Conservation (phyloP, 2,113 vertebrate genomes). For the Mobula hypostoma region DNA sequence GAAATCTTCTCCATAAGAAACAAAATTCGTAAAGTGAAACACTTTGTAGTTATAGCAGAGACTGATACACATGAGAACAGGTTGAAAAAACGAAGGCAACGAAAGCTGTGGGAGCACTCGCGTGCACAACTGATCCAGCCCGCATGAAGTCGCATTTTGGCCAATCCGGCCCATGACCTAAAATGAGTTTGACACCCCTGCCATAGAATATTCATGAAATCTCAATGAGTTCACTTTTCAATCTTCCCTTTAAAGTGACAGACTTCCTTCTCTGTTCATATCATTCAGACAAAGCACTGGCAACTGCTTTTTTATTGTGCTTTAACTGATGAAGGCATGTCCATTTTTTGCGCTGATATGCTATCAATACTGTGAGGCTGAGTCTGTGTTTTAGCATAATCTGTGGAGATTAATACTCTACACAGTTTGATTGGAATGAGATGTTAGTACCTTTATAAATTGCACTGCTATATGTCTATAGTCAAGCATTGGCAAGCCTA, state of each 20-base stretch:
- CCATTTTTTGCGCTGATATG: not conserved
- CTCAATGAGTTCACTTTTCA: not conserved
- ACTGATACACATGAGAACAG: too few species aligned
- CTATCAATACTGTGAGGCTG: not conserved
- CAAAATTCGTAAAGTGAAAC: too few species aligned
- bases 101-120: too few species aligned
- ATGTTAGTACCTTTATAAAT: not conserved
- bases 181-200: too few species aligned
- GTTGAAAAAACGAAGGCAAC: too few species aligned
- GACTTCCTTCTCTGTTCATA: not conserved
- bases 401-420: not conserved
- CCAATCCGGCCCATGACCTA: too few species aligned
- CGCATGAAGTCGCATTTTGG: too few species aligned
- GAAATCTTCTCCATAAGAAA: too few species aligned
- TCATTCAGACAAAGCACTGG: not conserved
- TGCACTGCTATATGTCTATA: not conserved
- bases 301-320: not conserved
- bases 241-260: not conserved
- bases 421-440: not conserved
- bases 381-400: not conserved
- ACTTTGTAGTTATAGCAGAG: too few species aligned
- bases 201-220: not conserved
- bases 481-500: not conserved
- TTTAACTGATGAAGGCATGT: not conserved
- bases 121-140: too few species aligned